Base-by-base conservation (phyloP, 1,140 invertebrate genomes). In the Sminthurinus signatus region DNA sequence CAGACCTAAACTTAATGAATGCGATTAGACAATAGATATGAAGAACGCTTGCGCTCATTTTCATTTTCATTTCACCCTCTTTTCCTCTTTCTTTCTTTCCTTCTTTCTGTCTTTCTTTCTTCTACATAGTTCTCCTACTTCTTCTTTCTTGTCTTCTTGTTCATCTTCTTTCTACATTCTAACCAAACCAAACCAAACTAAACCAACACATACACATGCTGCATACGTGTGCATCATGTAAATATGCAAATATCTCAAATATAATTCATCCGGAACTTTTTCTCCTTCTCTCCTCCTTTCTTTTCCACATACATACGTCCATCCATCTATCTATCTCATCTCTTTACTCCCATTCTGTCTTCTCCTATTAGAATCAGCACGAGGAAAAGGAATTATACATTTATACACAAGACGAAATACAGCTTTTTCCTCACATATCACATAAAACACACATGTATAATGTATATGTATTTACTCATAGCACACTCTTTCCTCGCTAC, bases 11-110 rank as follows among this genome's bases (percentile, higher is more conserved):
- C 58, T 69, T 69, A 69, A 69, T 69, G 68, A 69, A 69, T 69
- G 62, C 68, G 68, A 69, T 69, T 69, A 69, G 68, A 69, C 68
- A 69, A 69, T 69, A 69, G 68, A 69, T 62, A 66, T 62, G 51
- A 59, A 65, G 64, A 64, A 61, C 68, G 68, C 68, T 63, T n/a
- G 60, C 68, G 63, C 68, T 36, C n/a, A n/a, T n/a, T n/a, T n/a
- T n/a, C n/a, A n/a, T n/a, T n/a, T n/a, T n/a, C 44, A 44, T 62
- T 23, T 39, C 44, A 62, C 32, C 36, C 60, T 55, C 19, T 39
- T n/a, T 55, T 27, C 57, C 2, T n/a, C n/a, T n/a, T n/a, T n/a
- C n/a, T n/a, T n/a, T n/a, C n/a, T n/a, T n/a, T n/a, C n/a, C n/a
- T n/a, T n/a, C n/a, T n/a, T n/a, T n/a, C n/a, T n/a, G n/a, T n/a